These are phyloP conservation scores for Dromas ardeola DNA, from an alignment of 2,113 vertebrate species.

Conservation along the genomic window DNA sequence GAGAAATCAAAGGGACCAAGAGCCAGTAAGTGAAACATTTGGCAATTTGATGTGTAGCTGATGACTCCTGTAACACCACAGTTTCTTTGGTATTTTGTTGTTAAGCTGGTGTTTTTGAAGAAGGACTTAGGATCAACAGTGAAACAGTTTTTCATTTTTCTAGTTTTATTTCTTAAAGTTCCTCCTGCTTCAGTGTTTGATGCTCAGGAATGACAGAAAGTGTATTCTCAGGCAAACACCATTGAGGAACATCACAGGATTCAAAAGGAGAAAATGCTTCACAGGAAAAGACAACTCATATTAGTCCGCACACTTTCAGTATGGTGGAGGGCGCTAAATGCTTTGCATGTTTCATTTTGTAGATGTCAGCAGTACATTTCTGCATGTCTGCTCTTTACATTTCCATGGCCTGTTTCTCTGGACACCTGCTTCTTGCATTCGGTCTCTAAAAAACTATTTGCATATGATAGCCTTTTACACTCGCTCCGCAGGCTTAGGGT, in stretches of 20 bases:
- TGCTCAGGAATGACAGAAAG: neutral
- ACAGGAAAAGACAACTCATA: neutral
- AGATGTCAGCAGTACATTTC: neutral
- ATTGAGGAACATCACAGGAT: neutral
- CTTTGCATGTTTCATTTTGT: neutral
- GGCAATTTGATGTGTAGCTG: neutral
- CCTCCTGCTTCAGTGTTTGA: neutral
- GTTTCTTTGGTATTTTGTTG: neutral
- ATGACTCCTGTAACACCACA: neutral
- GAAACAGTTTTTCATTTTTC: neutral
- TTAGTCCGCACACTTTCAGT: neutral
- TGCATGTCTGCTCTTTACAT: neutral
- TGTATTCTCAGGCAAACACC: neutral
- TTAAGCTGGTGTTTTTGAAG: neutral
- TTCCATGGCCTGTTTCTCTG: neutral
- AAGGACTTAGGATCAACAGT: neutral
- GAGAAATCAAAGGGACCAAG: constrained; percentile 6
- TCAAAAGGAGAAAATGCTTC: neutral
- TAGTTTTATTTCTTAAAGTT: neutral
- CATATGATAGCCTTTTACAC: neutral
- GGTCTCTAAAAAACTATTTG: neutral
- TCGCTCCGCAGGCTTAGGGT: neutral
- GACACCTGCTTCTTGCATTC: neutral
- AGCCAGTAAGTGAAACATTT: neutral
- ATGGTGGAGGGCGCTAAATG: neutral